Evolutionary conservation across 2,888 invertebrate genomes (phyloP).

Genomic region (Apeira syringaria): DNA sequence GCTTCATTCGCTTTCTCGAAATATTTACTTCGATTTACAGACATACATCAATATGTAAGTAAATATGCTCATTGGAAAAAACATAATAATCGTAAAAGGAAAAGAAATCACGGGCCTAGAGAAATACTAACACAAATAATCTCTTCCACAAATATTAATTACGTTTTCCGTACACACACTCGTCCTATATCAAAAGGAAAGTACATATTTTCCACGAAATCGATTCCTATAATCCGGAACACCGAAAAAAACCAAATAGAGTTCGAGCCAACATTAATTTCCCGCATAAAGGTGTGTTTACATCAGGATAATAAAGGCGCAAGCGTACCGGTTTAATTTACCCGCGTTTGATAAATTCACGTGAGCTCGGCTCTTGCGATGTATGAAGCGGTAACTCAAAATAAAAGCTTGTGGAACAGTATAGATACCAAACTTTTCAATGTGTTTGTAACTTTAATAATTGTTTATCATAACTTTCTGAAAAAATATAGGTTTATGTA

Average conservation of each 20-base stretch:
- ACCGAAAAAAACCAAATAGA: constrained; percentile 21
- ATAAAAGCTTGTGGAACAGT: constrained; percentile 4
- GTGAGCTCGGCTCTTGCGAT: neutral
- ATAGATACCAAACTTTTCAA: no score
- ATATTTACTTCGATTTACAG: no score
- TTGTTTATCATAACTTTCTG: no score
- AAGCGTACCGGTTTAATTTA: constrained; percentile 11
- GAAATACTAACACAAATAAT: constrained; percentile 2
- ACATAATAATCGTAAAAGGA: neutral
- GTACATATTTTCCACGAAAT: constrained; percentile 2
- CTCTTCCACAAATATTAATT: constrained; percentile 14
- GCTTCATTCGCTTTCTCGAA: no score
- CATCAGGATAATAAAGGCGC: constrained; percentile 21
- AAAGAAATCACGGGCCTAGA: neutral
- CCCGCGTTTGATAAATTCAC: constrained; percentile 15
- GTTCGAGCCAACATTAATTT: constrained; percentile 25
- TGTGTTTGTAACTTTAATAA: constrained; percentile 8
- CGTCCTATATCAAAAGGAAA: constrained; percentile 4
- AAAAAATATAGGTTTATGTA: no score
- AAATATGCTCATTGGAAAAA: no score
- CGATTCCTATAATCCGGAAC: constrained; percentile 6
- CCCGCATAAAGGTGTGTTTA: constrained; percentile 25
- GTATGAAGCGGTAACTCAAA: constrained; percentile 11
- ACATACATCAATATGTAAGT: no score
- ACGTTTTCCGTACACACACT: constrained; percentile 2